Evolutionary conservation across 37 sponge, comb jelly and placozoan species (phyloP), one percentile per base, ranked within the genome.

Genomic region (Bolinopsis microptera): DNA sequence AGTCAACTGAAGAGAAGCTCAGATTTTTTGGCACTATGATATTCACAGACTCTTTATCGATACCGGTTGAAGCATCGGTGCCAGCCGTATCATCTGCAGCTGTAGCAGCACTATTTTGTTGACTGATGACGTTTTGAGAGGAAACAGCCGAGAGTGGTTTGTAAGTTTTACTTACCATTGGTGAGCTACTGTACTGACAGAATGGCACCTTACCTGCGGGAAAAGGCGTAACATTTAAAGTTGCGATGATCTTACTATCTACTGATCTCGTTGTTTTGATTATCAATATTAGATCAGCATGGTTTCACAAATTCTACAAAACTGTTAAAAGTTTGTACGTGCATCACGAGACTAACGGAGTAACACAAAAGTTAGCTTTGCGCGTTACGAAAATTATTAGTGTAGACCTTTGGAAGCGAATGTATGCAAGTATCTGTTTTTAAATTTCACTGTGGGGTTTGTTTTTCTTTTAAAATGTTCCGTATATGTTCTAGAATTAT

Each of bases 131-230:
- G 18, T 18, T 18, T 22, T 22, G 68, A 13, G 13, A 22, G 74
- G 74, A 72, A 24, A 21, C 30, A 21, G 80, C 80, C 16, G 80
- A 28, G 1, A 77, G 37, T 1, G 80, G 80, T 34, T 32, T 77
- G 21, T 32, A 77, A 13, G 80, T 36, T 32, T 35, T 77, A 36
- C 80, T 77, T 32, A 77, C 32, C 80, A 77, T 77, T 1, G 80
- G 80, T 34, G 80, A 77, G 37, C 80, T 77, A 32, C 80, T 77
- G 80, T 77, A 77, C 18, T 34, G 80, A 34, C 80, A 77, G 35
- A 16, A 28, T 1, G 80, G 80, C 1, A 77, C 36, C 13, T 9
- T 77, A 35, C 80, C 80, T 77, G 80, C 1, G 74, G 24, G 61
- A 48, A 18, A 48, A 48, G 61, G 5, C 5, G 61, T n/a, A n/a